Base-by-base conservation (phyloP, 2,888 invertebrate genomes). In the Dolichomitus sp. region DNA sequence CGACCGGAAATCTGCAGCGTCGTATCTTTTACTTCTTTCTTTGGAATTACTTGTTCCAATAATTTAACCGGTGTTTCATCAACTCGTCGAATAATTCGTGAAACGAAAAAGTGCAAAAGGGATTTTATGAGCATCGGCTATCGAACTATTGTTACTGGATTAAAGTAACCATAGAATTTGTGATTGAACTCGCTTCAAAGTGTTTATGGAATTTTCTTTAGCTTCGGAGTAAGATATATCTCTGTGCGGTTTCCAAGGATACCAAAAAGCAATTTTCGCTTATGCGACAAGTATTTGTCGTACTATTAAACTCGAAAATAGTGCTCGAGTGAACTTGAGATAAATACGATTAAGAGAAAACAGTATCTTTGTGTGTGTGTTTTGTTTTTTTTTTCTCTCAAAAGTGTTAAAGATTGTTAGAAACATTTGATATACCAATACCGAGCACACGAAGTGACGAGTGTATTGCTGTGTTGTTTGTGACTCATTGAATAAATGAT, bases 401-500 rank as follows among this genome's bases (percentile, higher is more conserved):
- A 9, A 30, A 33, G 30, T 66, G 19, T 63, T 23, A n/a, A 5
- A 57, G 48, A 42, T 72, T 50, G 50, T 48, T 76, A 57, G 42
- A 59, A 66, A 72, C 19, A 50, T 9, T 33, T 14, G 7, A 40
- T 65, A 40, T 23, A 27, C 50, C 57, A 14, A 19, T 57, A n/a
- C n/a, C 68, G 52, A 30, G 52, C n/a, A 17, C 73, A 23, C 50
- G 48, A 63, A 42, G 81, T 77, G 73, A 73, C 59, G 54, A 81
- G 77, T 78, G 78, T 65, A 61, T 1, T 2, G 23, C 27, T n/a
- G 72, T 68, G 54, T 23, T 19, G 27, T 61, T 68, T 68, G 81
- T 81, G 77, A 81, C 81, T 81, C 33, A 48, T 70, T 66, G 57
- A 66, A 72, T 57, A 19, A 12, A 66, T 66, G 52, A 52, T 14